Base-by-base conservation (phyloP, 2,113 vertebrate species). In the Rhinogobius similis region DNA sequence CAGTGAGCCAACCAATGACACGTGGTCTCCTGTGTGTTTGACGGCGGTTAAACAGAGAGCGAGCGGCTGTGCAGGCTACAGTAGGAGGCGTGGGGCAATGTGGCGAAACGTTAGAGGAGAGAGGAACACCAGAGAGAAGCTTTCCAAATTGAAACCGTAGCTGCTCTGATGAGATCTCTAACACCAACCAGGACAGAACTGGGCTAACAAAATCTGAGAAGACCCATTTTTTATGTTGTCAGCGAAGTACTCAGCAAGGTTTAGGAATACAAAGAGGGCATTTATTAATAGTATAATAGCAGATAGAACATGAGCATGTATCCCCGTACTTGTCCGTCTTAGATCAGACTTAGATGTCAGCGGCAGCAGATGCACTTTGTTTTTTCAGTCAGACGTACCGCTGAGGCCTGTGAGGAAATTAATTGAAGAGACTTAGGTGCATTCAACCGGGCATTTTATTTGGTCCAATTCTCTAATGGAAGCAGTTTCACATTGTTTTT, bases 1-100 rank as follows among this genome's bases (percentile, higher is more conserved):
- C 43, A 88, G 88, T 86, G 89, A 86, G 85, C 75, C 89, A 83
- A 82, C 84, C 90, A 88, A 90, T 91, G 88, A 92, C 89, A 87
- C 58, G 83, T 70, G 56, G 81, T 79, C 88, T 82, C 90, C 58
- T n/a, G 86, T 81, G 87, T 74, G 86, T 83, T 67, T 85, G 82
- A 86, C 87, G 72, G 70, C 67, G 72, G 84, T 91, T 91, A 89
- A 81, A 86, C 82, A 68, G 86, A 85, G 83, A 70, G 83, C 23
- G 56, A 76, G 74, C 81, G 50, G 21, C 46, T 70, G 68, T 78
- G 72, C 70, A 77, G 52, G 65, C 43, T 75, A 83, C 82, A 80
- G 78, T 73, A 50, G 71, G 78, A 76, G 72, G 62, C 23, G 11
- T 4, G 55, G 59, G 64, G 70, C 62, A 41, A 53, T 70, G 69